Evolutionary conservation across 1,140 invertebrate species (phyloP).

Genomic region (Elysia chlorotica): DNA sequence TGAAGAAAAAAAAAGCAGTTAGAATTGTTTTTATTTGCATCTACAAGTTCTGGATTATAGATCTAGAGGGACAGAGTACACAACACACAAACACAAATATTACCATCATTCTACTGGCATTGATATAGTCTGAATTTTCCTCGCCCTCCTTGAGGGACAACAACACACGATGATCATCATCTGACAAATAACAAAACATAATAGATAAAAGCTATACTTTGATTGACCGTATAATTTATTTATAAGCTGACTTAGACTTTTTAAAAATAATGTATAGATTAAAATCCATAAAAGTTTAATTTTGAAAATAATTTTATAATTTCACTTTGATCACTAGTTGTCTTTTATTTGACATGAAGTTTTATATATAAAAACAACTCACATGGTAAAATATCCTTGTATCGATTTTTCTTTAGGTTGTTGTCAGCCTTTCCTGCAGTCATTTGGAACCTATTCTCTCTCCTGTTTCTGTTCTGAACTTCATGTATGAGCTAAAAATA

Average conservation of each 20-base stretch:
- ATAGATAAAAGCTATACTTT: too few species aligned
- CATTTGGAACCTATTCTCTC: conserved; percentile 32
- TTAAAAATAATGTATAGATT: neutral
- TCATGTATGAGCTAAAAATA: conserved; percentile 37
- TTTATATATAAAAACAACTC: conserved; percentile 15
- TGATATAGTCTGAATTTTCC: conserved; percentile 89
- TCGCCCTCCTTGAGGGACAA: conserved; percentile 75
- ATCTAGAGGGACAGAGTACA: too few species aligned
- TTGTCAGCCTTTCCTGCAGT: conserved; percentile 34
- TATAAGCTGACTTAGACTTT: neutral
- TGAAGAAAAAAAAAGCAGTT: too few species aligned
- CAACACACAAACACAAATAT: too few species aligned
- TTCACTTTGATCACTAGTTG: neutral
- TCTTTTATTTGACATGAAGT: neutral
- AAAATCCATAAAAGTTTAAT: neutral
- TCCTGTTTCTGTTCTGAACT: conserved; percentile 27
- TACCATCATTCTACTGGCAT: conserved; percentile 78
- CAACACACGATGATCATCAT: conserved; percentile 96
- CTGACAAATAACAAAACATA: too few species aligned
- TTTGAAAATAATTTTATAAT: neutral
- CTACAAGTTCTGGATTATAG: too few species aligned
- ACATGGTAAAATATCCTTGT: conserved; percentile 52
- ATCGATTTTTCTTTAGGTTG: conserved; percentile 52
- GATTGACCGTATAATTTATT: too few species aligned
- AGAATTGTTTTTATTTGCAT: too few species aligned